Evolutionary conservation across 2,113 vertebrate species (phyloP), one percentile per base, ranked within the genome.

Genomic region (Sebastes fasciatus): DNA sequence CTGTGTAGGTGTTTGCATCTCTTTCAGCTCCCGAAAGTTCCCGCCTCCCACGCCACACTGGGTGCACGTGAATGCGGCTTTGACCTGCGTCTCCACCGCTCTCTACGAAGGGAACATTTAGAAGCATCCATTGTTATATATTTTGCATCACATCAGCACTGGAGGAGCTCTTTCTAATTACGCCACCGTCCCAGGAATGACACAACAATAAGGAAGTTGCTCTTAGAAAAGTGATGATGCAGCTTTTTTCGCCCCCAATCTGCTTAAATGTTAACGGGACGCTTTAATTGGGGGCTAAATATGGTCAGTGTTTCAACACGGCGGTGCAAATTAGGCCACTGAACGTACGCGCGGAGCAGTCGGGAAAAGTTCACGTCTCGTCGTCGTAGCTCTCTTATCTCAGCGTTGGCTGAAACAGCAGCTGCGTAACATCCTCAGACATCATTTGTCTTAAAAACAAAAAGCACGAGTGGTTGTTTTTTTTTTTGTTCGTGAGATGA

Each of bases 111-210:
- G 34, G 34, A 34, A 34, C 34, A 34, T 34, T 34, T 34, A 34
- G 34, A 34, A 34, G 34, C 34, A 34, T 34, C 45, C 51, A 49
- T 17, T 83, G 87, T 88, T 75, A 90, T 90, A 17, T 16, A 74
- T 87, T 85, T 86, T 86, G 40, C 62, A 77, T 77, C 74, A 57
- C 74, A 87, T 89, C 88, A 89, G 78, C 79, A 76, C 66, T n/a
- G 55, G 52, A 86, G 73, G 70, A 84, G 73, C 75, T 77, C 49
- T 72, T 80, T 34, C 80, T 91, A 94, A 93, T 94, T 90, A 91
- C 21, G 51, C 42, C 43, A 1, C 45, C 17, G 9, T 74, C 52
- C 58, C 77, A 55, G 42, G 74, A 86, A 82, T 87, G 84, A 91
- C 86, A 89, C 80, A 72, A 89, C 83, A 88, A 91, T 79, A 57